Percentiles rank a stretch among this genome's conserved stretches.
These are phyloP conservation scores for Drosophila kikkawai DNA, from an alignment of 1,140 invertebrate species.

Conservation along the genomic window DNA sequence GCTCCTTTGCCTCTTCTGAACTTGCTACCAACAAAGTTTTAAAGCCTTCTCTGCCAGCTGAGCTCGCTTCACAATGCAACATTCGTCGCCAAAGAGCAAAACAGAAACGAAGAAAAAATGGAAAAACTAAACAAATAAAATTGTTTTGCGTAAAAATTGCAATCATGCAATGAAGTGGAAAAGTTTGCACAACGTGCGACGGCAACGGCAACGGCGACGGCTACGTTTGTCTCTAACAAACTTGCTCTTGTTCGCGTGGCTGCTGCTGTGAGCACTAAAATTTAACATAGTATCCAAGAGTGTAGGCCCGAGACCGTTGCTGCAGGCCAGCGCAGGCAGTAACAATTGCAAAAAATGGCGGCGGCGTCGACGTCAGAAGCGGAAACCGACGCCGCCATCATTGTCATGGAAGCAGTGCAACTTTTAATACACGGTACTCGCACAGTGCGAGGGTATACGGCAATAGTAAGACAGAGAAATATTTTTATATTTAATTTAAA, in stretches of 20 bases:
- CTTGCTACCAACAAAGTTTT: slow-evolving; percentile 6
- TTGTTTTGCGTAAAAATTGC: slow-evolving; percentile 82
- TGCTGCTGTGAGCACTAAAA: slow-evolving; percentile 31
- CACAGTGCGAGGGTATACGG: background rate
- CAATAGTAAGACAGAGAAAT: background rate
- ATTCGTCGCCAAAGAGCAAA: slow-evolving; percentile 46
- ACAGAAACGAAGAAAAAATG: slow-evolving; percentile 17
- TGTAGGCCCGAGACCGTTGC: slow-evolving; percentile 44
- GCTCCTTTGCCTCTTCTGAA: background rate
- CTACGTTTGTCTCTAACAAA: slow-evolving; percentile 46
- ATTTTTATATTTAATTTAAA: background rate
- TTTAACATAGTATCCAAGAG: slow-evolving; percentile 39
- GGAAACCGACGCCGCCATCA: slow-evolving; percentile 75
- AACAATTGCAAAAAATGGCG: slow-evolving; percentile 68
- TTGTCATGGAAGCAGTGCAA: slow-evolving; percentile 70
- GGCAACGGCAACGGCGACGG: slow-evolving; percentile 30
- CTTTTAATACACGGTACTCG: slow-evolving; percentile 25
- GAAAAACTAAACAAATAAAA: slow-evolving; percentile 75
- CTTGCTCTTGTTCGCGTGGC: slow-evolving; percentile 35
- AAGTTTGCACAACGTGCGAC: slow-evolving; percentile 75
- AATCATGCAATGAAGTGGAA: slow-evolving; percentile 73
- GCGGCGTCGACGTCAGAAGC: slow-evolving; percentile 52
- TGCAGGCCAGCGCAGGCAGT: slow-evolving; percentile 34
- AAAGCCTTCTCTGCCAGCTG: background rate
- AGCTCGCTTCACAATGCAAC: slow-evolving; percentile 21